Percentiles rank a stretch among this genome's conserved stretches.
These are phyloP conservation scores for Bellardia pandia DNA, from an alignment of 2,888 invertebrate genomes.

Conservation along the genomic window DNA sequence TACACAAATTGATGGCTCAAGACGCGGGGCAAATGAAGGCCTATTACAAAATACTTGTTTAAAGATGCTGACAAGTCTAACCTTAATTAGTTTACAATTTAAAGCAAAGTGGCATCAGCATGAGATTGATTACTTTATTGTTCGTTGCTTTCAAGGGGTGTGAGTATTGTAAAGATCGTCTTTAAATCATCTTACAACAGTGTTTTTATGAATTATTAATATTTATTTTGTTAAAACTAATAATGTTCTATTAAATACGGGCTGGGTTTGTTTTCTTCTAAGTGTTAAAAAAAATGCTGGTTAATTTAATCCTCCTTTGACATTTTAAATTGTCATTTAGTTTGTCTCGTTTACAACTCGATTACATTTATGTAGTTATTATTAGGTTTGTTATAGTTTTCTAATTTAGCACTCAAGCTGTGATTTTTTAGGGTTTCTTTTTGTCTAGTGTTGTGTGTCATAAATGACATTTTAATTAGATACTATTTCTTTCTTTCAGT, in stretches of 20 bases:
- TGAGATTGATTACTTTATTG: background rate
- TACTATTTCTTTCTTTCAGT: slow-evolving; percentile 23
- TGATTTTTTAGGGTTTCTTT: slow-evolving; percentile 67
- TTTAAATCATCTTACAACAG: background rate
- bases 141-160: background rate
- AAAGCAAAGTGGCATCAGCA: background rate
- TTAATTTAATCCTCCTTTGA: background rate
- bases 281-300: background rate
- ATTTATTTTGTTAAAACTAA: background rate
- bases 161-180: background rate
- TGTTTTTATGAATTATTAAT: background rate
- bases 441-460: slow-evolving; percentile 40
- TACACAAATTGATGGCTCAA: no score
- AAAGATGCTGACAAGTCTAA: no score
- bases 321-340: slow-evolving; percentile 62
- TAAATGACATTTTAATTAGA: slow-evolving; percentile 72
- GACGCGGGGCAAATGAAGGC: no score
- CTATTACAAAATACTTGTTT: no score
- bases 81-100: background rate
- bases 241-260: slow-evolving; percentile 35
- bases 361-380: slow-evolving; percentile 32
- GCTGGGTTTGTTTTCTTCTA: background rate
- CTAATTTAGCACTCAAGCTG: slow-evolving; percentile 65
- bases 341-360: slow-evolving; percentile 59
- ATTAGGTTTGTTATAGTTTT: slow-evolving; percentile 3